phyloP scores from a whole-genome alignment of 2,113 vertebrate species.

The Anarhynchus alexandrinus region DNA sequence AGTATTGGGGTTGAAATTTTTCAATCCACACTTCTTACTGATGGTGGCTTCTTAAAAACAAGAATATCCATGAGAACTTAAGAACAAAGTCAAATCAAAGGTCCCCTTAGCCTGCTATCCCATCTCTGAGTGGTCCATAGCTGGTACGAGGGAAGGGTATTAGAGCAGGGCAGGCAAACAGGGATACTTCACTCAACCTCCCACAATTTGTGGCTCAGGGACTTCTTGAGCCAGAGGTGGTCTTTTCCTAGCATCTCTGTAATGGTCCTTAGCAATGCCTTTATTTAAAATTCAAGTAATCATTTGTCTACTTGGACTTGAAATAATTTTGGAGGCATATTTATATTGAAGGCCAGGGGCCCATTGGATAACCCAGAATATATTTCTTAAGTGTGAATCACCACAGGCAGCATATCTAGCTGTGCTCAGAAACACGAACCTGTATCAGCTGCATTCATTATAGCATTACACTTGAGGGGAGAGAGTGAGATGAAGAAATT shows the following conservation, averaged over 20 bases:
- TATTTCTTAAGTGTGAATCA: background rate
- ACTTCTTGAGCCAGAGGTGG: background rate
- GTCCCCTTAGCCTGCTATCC: background rate
- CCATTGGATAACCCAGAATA: background rate
- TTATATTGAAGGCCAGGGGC: background rate
- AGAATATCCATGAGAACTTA: background rate
- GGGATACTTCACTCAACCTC: background rate
- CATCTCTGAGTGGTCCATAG: background rate
- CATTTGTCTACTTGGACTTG: background rate
- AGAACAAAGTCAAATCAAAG: background rate
- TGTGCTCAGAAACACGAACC: background rate
- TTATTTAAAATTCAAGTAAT: slow-evolving; percentile 18
- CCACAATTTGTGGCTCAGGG: background rate
- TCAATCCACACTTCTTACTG: background rate
- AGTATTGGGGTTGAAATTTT: background rate
- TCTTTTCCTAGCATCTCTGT: background rate
- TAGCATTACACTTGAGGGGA: background rate
- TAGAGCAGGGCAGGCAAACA: background rate
- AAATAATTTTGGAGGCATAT: background rate
- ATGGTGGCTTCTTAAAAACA: background rate
- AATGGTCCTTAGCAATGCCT: background rate
- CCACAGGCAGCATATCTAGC: background rate
- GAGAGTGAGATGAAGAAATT: slow-evolving; percentile 23
- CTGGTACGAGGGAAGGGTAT: background rate
- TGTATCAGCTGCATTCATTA: background rate